Evolutionary conservation across 2,888 invertebrate genomes (phyloP), one percentile per base, ranked within the genome.

Genomic region (Archips xylosteana): DNA sequence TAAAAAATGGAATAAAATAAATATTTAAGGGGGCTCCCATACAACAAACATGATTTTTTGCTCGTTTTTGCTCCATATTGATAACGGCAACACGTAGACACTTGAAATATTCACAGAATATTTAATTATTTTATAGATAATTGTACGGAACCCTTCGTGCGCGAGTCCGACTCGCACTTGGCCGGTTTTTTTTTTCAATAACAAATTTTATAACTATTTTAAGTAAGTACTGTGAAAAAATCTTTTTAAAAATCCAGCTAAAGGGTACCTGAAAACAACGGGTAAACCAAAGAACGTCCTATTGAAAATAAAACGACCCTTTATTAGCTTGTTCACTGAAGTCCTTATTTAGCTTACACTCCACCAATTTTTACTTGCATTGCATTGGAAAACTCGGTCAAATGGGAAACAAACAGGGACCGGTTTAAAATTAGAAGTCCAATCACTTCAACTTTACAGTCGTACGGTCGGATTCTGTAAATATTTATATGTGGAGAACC

Each of bases 391-490:
- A 70, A 71, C 23, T 63, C 70, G 70, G 70, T 70, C 70, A 70
- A 63, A 49, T 42, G 69, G 62, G 51, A 70, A 70, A 45, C 54
- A 54, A 45, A 54, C 51, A 63, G 4, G 51, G 62, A 63, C 54
- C 34, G 45, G 34, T 70, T 57, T 63, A 63, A 70, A 70, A 54
- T 70, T 70, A 70, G 70, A 51, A 42, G 62, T 45, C 70, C 62
- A 63, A 51, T 70, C 70, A 54, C 62, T 54, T 63, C 62, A 51
- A 54, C 54, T 54, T 70, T 49, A 64, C 62, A 62, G 51, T 42
- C 70, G 51, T 63, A 57, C 63, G 54, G 12, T 62, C 70, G 49
- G 51, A 63, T 36, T 70, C 62, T 57, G 63, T 63, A 70, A 63
- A 63, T 62, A 69, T 69, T 69, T 70, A 70, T 49, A 39, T 63